Conservation (phyloP, 2,113 vertebrate species). For the Girardinichthys multiradiatus region DNA sequence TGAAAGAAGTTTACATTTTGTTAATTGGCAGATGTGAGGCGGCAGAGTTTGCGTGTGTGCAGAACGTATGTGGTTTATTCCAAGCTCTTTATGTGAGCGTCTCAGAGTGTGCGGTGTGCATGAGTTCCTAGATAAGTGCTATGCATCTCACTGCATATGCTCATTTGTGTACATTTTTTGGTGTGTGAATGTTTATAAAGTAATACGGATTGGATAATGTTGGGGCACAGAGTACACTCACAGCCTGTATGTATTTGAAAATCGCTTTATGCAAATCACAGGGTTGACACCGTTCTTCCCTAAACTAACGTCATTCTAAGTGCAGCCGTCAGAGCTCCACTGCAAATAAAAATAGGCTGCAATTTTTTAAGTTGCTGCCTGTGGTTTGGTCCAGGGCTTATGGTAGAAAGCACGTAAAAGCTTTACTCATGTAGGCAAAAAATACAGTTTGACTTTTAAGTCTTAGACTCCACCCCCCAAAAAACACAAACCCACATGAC, state of each 20-base stretch:
- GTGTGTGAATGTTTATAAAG: constrained; percentile 25
- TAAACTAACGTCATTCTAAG: background rate
- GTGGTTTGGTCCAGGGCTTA: background rate
- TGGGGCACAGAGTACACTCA: background rate
- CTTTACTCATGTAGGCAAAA: too few species aligned
- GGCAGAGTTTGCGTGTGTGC: constrained; percentile 32
- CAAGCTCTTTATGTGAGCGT: constrained; percentile 36
- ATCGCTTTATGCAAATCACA: constrained; percentile 37
- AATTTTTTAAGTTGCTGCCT: background rate
- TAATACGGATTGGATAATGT: constrained; percentile 2
- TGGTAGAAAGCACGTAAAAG: too few species aligned
- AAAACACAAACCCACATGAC: too few species aligned
- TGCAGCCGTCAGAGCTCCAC: background rate
- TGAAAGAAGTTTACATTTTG: constrained; percentile 53
- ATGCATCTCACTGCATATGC: constrained; percentile 12
- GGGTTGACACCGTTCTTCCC: constrained; percentile 12
- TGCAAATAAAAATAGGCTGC: background rate
- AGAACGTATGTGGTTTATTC: constrained; percentile 14
- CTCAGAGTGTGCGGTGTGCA: constrained; percentile 21
- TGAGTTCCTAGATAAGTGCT: constrained; percentile 9
- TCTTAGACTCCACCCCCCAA: too few species aligned
- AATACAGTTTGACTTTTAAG: too few species aligned
- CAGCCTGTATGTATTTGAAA: constrained; percentile 14
- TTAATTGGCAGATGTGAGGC: constrained; percentile 29
- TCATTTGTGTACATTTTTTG: constrained; percentile 15